Conservation (phyloP, 1,140 invertebrate genomes). For the Gyrodactylus bullatarudis region DNA sequence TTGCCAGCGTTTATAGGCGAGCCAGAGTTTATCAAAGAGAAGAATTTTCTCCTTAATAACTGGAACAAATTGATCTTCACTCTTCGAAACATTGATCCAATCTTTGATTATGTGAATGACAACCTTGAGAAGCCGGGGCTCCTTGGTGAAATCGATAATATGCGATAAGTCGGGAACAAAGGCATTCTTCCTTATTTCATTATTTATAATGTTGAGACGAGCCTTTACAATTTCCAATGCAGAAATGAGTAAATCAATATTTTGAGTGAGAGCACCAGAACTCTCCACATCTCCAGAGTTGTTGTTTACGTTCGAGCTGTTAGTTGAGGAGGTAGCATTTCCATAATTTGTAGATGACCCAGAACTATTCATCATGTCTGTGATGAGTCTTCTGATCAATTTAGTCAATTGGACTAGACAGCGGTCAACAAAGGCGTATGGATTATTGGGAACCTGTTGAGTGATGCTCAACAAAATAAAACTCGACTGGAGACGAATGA, state of each 20-base stretch:
- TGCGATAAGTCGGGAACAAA: not conserved
- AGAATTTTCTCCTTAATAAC: not conserved
- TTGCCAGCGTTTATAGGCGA: not conserved
- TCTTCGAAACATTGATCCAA: constrained; percentile 1
- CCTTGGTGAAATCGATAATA: not conserved
- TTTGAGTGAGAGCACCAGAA: not conserved
- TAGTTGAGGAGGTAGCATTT: not conserved
- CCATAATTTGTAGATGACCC: not conserved
- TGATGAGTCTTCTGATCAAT: not conserved
- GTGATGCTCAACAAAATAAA: not conserved
- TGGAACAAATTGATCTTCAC: constrained; percentile 3
- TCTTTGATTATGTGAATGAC: not conserved
- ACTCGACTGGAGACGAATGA: not conserved
- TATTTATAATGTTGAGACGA: not conserved
- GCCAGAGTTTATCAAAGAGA: not conserved
- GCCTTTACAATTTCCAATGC: constrained; percentile 1
- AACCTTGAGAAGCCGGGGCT: not conserved
- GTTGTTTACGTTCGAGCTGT: not conserved
- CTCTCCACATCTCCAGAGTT: no score
- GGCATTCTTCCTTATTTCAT: not conserved
- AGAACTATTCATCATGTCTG: constrained; percentile 1
- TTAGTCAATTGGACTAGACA: not conserved
- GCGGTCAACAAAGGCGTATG: constrained; percentile 4
- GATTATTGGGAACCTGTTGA: not conserved
- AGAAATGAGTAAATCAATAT: not conserved